Conservation (phyloP, 35 echinoderm and acorn worm genomes). For the Diadema setosum region DNA sequence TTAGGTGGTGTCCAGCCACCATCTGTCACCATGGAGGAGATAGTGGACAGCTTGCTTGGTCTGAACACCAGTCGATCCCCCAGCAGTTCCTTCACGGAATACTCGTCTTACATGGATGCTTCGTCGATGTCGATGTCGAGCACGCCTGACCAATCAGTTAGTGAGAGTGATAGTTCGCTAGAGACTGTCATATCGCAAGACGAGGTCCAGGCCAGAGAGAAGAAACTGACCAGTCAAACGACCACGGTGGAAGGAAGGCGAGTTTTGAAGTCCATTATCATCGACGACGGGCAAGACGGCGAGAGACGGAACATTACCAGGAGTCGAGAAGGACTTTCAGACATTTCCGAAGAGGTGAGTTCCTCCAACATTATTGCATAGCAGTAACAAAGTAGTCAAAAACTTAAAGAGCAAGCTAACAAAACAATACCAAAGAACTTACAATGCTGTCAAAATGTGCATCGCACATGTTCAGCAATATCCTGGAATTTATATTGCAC, state of each 20-base stretch:
- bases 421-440: no score
- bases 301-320: neutral
- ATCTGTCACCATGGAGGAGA: conserved; percentile 56
- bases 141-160: neutral
- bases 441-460: no score
- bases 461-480: no score
- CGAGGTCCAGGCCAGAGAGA: neutral
- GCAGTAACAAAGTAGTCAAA: no score
- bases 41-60: conserved; percentile 53
- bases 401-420: no score
- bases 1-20: conserved; percentile 11
- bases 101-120: conserved; percentile 8
- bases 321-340: neutral
- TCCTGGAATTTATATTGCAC: no score
- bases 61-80: conserved; percentile 14
- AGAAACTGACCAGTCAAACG: neutral
- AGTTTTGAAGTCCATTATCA: conserved; percentile 36
- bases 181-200: conserved; percentile 12
- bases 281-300: conserved; percentile 1
- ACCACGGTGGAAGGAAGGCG: neutral
- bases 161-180: neutral
- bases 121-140: neutral
- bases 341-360: conserved; percentile 6
- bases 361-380: no score
- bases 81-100: conserved; percentile 7